Evolutionary conservation across 2,888 invertebrate genomes (phyloP), one percentile per base, ranked within the genome.

Genomic region (Lepidochitona cinerea): DNA sequence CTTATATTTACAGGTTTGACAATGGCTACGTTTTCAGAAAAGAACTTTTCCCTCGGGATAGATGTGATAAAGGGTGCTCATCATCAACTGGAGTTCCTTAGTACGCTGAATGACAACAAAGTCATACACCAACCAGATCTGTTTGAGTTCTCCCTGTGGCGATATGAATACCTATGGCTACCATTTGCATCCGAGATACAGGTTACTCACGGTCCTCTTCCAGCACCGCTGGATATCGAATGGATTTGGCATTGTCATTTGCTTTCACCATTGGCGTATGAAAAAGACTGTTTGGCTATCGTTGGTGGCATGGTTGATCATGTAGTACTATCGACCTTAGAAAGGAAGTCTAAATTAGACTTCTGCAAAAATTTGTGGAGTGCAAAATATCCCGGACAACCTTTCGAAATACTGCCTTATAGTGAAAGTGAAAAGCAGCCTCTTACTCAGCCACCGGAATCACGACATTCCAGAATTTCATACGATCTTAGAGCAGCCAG

Each of bases 231-330:
- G 32, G 90, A 91, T 78, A 86, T 91, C 4, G 89, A 91, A 75
- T 91, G 91, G 91, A 84, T 91, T 12, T 91, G 91, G 91, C 90
- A 91, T 76, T 85, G 85, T 23, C 87, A 88, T 76, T 81, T 87
- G 82, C 76, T 87, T 54, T 79, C 85, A 1, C 86, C 86, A 5
- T 70, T 75, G 23, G 70, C 72, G 37, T 87, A 86, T 72, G 69
- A 70, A 37, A 71, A 74, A 53, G 86, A 85, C 71, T 79, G 81
- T 64, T 29, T 69, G n/a, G 65, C 68, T 4, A 52, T 79, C 12
- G 72, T 82, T 5, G 75, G 76, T 9, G 73, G 53, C 68, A 81
- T 91, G 4, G 76, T 90, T 36, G 88, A 91, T 72, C 91, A 91
- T 79, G 83, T 85, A 41, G 80, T 90, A 59, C 77, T 84, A 32